Conservation (phyloP, 2,797 vertebrate genomes). For the Philypnodon macrostomus region DNA sequence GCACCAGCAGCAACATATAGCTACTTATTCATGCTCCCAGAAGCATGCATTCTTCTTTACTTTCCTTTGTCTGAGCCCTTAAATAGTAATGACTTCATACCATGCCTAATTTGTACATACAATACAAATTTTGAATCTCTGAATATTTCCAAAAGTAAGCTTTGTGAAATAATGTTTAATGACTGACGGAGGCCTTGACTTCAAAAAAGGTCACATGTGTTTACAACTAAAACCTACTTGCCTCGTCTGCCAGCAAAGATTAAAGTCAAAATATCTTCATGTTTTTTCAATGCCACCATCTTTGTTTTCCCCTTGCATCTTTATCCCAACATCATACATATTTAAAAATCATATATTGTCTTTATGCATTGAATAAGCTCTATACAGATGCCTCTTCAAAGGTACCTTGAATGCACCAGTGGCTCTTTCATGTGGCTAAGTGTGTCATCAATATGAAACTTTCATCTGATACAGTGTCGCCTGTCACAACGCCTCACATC, state of each 20-base stretch:
- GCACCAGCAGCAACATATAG: neutral
- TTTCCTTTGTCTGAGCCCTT: neutral
- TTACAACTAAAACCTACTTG: neutral
- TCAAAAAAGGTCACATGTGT: constrained; percentile 20
- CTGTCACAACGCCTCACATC: constrained; percentile 35
- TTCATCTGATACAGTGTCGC: constrained; percentile 40
- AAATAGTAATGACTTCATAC: constrained; percentile 4
- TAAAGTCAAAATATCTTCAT: constrained; percentile 27
- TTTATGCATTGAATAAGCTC: constrained; percentile 18
- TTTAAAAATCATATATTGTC: constrained; percentile 30
- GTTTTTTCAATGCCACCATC: constrained; percentile 16
- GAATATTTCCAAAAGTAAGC: neutral
- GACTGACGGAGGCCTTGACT: neutral
- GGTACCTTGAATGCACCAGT: constrained; percentile 35
- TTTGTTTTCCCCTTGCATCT: constrained; percentile 12
- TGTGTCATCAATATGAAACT: constrained; percentile 50
- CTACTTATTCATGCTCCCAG: neutral
- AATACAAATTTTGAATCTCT: neutral
- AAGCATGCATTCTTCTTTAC: neutral
- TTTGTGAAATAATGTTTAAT: constrained; percentile 1
- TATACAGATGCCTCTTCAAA: constrained; percentile 28
- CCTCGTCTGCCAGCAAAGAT: constrained; percentile 5
- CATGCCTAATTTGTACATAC: neutral
- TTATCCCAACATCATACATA: constrained; percentile 31
- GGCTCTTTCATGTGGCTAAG: constrained; percentile 35